These are phyloP conservation scores for Aselliscus stoliczkanus DNA, from an alignment of 2,797 vertebrate genomes.

Conservation along the genomic window DNA sequence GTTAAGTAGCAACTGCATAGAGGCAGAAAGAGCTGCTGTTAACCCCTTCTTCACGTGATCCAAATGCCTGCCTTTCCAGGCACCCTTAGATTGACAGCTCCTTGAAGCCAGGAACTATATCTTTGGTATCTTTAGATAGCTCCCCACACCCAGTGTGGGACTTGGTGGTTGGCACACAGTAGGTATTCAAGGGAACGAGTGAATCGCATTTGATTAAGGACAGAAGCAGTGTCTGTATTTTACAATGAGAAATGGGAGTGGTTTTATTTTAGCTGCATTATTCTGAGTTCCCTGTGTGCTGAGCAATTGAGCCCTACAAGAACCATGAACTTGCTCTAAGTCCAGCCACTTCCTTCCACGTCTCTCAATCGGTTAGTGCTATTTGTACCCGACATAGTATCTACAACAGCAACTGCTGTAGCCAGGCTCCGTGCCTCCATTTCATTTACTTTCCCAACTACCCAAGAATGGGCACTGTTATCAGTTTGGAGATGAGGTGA, in stretches of 20 bases:
- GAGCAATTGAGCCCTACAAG: not conserved
- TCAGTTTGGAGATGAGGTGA: not conserved
- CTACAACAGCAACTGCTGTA: rapidly evolving
- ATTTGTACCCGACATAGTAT: not conserved
- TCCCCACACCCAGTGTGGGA: not conserved
- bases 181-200: not conserved
- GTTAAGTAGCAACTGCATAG: constrained; percentile 56
- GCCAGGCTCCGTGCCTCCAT: not conserved
- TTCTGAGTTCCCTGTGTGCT: not conserved
- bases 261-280: not conserved
- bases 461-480: not conserved
- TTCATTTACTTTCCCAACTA: not conserved
- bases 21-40: constrained; percentile 30
- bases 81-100: not conserved
- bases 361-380: not conserved
- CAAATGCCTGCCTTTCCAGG: not conserved
- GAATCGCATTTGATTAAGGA: not conserved
- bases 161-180: too few relatives aligned
- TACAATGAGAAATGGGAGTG: not conserved
- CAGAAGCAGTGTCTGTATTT: not conserved
- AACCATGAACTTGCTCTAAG: not conserved
- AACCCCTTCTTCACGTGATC: constrained; percentile 54
- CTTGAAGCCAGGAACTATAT: not conserved
- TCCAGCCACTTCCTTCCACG: too few relatives aligned
- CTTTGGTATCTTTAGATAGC: not conserved